Percentiles rank a stretch among this genome's conserved stretches.
Evolutionary conservation across 2,113 vertebrate genomes (phyloP).

Genomic region (Nycticorax nycticorax): DNA sequence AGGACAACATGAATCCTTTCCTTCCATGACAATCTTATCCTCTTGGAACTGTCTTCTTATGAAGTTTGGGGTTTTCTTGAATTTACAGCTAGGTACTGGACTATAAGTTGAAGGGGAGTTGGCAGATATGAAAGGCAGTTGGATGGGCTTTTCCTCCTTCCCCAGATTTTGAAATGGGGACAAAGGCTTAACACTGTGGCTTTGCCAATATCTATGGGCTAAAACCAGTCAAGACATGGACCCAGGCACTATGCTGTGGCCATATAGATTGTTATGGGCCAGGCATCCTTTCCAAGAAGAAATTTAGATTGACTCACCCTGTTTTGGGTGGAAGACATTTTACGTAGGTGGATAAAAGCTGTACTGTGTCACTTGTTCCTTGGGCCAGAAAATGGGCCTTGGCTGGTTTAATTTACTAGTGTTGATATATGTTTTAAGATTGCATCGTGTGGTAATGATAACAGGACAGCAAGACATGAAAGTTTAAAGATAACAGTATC

Average conservation of each 20-base stretch:
- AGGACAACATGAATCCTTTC: background rate
- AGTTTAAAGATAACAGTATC: conserved; percentile 47
- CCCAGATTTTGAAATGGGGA: background rate
- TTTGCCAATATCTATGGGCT: background rate
- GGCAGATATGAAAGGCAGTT: background rate
- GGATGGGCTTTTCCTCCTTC: background rate
- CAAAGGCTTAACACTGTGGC: background rate
- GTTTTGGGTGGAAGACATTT: background rate
- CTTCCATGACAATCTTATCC: background rate
- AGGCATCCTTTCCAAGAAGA: background rate
- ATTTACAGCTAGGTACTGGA: background rate
- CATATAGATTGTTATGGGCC: background rate
- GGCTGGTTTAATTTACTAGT: conserved; percentile 33
- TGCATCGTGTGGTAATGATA: conserved; percentile 20
- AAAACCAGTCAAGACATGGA: background rate
- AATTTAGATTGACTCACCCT: background rate
- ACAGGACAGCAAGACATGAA: background rate
- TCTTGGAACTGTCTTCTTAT: background rate
- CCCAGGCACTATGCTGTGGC: background rate
- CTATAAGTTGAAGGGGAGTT: background rate
- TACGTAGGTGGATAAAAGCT: background rate
- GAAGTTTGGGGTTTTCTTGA: background rate
- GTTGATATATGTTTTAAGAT: conserved; percentile 37
- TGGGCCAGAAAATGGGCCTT: conserved; percentile 22
- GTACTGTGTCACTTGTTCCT: background rate